These are phyloP conservation scores for Armadillidium nasatum DNA, from an alignment of 1,140 invertebrate species.

Conservation along the genomic window DNA sequence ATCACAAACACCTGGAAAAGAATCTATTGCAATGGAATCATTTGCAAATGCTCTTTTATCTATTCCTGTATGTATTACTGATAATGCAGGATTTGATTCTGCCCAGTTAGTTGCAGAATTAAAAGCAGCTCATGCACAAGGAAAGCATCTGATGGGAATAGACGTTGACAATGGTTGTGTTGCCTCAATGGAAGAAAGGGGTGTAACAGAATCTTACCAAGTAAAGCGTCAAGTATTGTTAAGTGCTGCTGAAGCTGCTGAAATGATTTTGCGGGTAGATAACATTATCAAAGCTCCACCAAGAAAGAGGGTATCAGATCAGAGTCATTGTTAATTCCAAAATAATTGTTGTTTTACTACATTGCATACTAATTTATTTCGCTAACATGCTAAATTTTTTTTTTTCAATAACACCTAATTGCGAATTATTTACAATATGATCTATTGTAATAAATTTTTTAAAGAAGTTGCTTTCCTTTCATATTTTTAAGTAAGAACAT, in stretches of 20 bases:
- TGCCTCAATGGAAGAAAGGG: slow-evolving; percentile 79
- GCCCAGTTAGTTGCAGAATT: slow-evolving; percentile 87
- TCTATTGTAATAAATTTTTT: no score
- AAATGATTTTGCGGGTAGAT: slow-evolving; percentile 98
- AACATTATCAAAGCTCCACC: slow-evolving; percentile 94
- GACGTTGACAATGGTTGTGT: slow-evolving; percentile 82
- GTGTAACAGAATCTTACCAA: slow-evolving; percentile 93
- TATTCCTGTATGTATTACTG: slow-evolving; percentile 91
- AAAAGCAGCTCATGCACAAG: slow-evolving; percentile 79
- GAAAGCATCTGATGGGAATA: slow-evolving; percentile 72
- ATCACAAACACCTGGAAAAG: slow-evolving; percentile 88
- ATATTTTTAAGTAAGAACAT: no score
- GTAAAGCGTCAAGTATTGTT: slow-evolving; percentile 93
- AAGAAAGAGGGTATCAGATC: slow-evolving; percentile 78
- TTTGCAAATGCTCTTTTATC: slow-evolving; percentile 84
- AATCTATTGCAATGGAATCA: slow-evolving; percentile 94
- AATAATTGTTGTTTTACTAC: no score
- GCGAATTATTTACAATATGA: no score
- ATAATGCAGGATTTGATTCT: slow-evolving; percentile 98
- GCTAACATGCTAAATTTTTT: no score
- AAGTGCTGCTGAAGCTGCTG: slow-evolving; percentile 93
- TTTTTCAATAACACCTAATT: no score
- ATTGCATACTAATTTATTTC: no score
- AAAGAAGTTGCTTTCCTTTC: no score
- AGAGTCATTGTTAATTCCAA: slow-evolving; percentile 69